These are phyloP conservation scores for Hipparchia semele DNA, from an alignment of 2,888 invertebrate genomes.

Conservation along the genomic window DNA sequence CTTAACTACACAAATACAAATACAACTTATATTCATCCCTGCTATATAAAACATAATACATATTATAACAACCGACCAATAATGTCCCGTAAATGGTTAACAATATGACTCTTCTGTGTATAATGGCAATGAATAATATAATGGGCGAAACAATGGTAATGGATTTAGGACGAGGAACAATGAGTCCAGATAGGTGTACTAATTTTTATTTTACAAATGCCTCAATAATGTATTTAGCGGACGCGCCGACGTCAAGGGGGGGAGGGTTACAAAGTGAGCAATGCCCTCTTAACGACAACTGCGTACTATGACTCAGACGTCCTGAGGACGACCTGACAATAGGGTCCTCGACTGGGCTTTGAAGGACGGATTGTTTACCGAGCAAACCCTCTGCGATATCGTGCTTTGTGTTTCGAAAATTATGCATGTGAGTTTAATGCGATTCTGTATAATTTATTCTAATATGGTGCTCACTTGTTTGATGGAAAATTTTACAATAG, in stretches of 20 bases:
- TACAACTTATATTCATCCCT: background rate
- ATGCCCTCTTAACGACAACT: conserved; percentile 80
- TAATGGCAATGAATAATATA: conserved; percentile 74
- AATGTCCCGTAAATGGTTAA: conserved; percentile 55
- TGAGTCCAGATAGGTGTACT: conserved; percentile 61
- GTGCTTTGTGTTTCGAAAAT: conserved; percentile 26
- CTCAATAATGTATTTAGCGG: conserved; percentile 56
- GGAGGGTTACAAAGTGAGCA: conserved; percentile 74
- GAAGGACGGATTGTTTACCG: conserved; percentile 76
- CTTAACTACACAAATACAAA: too few species aligned
- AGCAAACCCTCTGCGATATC: conserved; percentile 60
- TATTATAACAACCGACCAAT: conserved; percentile 32
- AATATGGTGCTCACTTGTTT: too few species aligned
- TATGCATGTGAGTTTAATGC: background rate
- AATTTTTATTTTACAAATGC: conserved; percentile 35
- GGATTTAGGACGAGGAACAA: conserved; percentile 75
- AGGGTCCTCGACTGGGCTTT: conserved; percentile 79
- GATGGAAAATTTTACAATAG: too few species aligned
- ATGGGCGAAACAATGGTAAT: conserved; percentile 69
- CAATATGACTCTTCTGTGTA: conserved; percentile 62
- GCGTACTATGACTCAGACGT: conserved; percentile 76
- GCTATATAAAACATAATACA: background rate
- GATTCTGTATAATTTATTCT: background rate
- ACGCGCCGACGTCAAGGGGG: conserved; percentile 48
- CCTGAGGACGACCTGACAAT: conserved; percentile 79